These are phyloP conservation scores for Myotis lucifugus DNA, from an alignment of 2,113 vertebrate species.

Conservation along the genomic window DNA sequence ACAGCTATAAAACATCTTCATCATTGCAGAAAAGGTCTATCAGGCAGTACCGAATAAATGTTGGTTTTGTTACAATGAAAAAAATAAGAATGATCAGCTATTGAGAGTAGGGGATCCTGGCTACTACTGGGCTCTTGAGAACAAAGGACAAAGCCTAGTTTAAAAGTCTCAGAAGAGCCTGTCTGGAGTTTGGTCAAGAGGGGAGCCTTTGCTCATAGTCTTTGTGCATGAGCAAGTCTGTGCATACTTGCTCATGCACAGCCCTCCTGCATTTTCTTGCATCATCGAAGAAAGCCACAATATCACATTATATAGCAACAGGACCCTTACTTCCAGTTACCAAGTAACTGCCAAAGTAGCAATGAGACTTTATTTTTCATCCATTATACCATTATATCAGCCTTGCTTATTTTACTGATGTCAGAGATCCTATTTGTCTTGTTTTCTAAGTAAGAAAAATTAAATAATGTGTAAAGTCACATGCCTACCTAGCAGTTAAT, in stretches of 20 bases:
- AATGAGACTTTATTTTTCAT: neutral
- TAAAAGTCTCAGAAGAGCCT: neutral
- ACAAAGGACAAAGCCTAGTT: neutral
- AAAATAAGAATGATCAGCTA: neutral
- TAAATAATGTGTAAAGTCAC: neutral
- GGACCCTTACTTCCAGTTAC: rapidly evolving
- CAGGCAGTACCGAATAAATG: neutral
- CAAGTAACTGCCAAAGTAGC: neutral
- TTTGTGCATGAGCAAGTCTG: too few species aligned
- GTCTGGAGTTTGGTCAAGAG: neutral
- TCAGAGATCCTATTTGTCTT: neutral
- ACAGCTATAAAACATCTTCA: neutral
- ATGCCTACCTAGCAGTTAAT: neutral
- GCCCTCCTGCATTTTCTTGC: neutral
- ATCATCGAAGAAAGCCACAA: neutral
- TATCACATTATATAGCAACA: neutral
- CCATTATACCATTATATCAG: neutral
- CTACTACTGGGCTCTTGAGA: neutral
- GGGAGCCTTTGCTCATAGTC: neutral
- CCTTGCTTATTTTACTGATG: neutral
- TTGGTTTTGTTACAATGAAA: neutral
- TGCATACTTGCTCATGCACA: neutral
- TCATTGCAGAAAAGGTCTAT: neutral
- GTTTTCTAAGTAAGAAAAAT: neutral
- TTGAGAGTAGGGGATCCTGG: neutral